Evolutionary conservation across 1,140 invertebrate genomes (phyloP), one percentile per base, ranked within the genome.

Genomic region (Lordiphosa stackelbergi): DNA sequence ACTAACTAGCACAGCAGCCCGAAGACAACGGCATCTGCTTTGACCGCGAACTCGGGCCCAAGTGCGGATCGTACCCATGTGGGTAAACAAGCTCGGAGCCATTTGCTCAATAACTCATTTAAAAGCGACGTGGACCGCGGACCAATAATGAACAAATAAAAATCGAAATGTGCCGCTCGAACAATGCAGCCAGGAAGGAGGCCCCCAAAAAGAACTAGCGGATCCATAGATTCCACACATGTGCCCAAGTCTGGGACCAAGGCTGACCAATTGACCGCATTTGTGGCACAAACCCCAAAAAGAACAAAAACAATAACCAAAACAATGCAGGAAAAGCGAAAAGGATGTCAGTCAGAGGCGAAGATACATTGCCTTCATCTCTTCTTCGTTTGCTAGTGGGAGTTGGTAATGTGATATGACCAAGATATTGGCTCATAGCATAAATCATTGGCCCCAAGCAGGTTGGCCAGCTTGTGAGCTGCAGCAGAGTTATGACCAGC

Each of bases 91-190:
- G 75, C 53, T 59, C 38, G 40, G 41, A 70, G 59, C 66, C 62
- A 79, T 74, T 81, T 81, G 75, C 71, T 69, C 75, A 79, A 79
- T 79, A 79, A 79, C 75, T 79, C 75, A 79, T 79, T 79, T 79
- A 79, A 81, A 75, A 75, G 62, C 75, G 66, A 79, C 77, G 66
- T 79, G 65, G 64, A 61, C 62, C 47, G 45, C 59, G 42, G 58
- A 53, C 57, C 77, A 79, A 64, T 79, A 79, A 79, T 79, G 75
- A 79, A 79, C 75, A 79, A 79, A 79, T 79, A 81, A 79, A 78
- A 79, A 79, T 77, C 66, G 53, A 79, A 77, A 79, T 81, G 71
- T 71, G 75, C 75, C 66, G 73, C 62, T 65, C 45, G 66, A 83
- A 79, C 75, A 79, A 79, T 79, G 77, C 53, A 38, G 69, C 51